Percentiles rank a stretch among this genome's conserved stretches.
Conservation (phyloP, 2,797 vertebrate species). For the Chaetophractus vellerosus region DNA sequence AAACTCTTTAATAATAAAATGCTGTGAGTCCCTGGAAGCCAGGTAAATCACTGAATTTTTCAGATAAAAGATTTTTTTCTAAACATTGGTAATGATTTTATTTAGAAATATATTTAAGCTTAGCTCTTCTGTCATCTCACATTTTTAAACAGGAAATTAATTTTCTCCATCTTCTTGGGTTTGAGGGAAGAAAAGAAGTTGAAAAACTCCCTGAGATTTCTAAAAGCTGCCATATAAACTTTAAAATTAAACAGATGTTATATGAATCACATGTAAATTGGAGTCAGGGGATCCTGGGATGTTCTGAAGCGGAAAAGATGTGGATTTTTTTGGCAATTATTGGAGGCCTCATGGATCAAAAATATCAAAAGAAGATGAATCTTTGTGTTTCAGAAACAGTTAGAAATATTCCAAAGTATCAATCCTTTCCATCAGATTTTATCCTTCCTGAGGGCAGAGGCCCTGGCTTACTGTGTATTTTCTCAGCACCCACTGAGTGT, state of each 20-base stretch:
- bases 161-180: slow-evolving; percentile 90
- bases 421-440: slow-evolving; percentile 69
- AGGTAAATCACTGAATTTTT: slow-evolving; percentile 89
- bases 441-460: slow-evolving; percentile 65
- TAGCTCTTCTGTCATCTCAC: slow-evolving; percentile 91
- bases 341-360: slow-evolving; percentile 88
- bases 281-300: slow-evolving; percentile 88
- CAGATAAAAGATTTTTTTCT: slow-evolving; percentile 89
- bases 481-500: background rate
- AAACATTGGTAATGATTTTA: slow-evolving; percentile 90
- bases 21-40: slow-evolving; percentile 83
- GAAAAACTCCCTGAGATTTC: slow-evolving; percentile 91
- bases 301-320: slow-evolving; percentile 88
- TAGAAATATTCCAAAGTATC: slow-evolving; percentile 82
- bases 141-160: slow-evolving; percentile 94
- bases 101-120: slow-evolving; percentile 92
- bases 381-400: slow-evolving; percentile 81
- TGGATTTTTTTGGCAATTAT: slow-evolving; percentile 87
- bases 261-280: slow-evolving; percentile 91
- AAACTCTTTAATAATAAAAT: slow-evolving; percentile 85
- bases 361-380: slow-evolving; percentile 87
- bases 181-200: slow-evolving; percentile 88
- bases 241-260: slow-evolving; percentile 94
- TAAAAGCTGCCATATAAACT: slow-evolving; percentile 91
- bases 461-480: background rate